Evolutionary conservation across 2,113 vertebrate genomes (phyloP).

Genomic region (Larimichthys polyactis): DNA sequence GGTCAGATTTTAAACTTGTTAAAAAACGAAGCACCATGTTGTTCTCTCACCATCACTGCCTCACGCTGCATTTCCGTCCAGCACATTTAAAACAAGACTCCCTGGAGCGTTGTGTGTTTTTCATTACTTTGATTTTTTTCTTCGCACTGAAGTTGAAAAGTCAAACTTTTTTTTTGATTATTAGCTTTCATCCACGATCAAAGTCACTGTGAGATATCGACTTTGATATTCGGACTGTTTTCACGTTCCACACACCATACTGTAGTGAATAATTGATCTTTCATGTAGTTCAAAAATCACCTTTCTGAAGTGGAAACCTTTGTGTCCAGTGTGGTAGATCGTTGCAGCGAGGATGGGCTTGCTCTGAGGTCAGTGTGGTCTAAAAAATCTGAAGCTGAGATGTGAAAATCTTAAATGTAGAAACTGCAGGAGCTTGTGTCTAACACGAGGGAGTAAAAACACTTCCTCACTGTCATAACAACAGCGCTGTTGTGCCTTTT

Average conservation of each 20-base stretch:
- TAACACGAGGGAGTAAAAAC: slow-evolving; percentile 30
- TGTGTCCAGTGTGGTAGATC: neutral
- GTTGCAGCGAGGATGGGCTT: slow-evolving; percentile 18
- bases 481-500: neutral
- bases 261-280: neutral
- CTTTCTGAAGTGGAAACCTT: neutral
- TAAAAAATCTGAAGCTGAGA: slow-evolving; percentile 35
- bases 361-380: neutral
- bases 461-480: slow-evolving; percentile 41
- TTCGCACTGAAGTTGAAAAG: neutral
- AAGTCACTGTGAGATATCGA: neutral
- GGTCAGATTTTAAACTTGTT: neutral
- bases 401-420: slow-evolving; percentile 38
- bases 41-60: neutral
- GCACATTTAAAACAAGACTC: neutral
- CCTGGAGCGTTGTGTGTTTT: neutral
- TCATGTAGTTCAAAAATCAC: neutral
- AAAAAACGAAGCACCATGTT: neutral
- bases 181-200: slow-evolving; percentile 35
- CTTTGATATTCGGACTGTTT: slow-evolving; percentile 3
- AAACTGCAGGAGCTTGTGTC: slow-evolving; percentile 32
- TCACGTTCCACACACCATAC: neutral
- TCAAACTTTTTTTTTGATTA: neutral
- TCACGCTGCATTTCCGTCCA: neutral
- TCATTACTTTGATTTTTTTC: neutral